phyloP scores from a whole-genome alignment of 2,797 vertebrate species.

The Bovichtus diacanthus region DNA sequence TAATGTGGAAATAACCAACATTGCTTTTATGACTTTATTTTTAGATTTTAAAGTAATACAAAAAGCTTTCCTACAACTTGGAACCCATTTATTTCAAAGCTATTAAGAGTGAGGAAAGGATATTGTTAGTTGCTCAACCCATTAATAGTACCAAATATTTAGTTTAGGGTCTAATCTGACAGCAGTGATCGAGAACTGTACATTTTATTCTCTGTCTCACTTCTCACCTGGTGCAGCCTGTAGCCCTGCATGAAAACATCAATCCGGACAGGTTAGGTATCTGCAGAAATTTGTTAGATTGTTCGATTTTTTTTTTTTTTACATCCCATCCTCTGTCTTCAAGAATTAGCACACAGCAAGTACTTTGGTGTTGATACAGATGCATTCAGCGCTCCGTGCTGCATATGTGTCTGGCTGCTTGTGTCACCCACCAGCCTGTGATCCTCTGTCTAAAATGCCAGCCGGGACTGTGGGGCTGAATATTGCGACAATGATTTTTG shows the following conservation, averaged over 20 bases:
- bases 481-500: constrained; percentile 71
- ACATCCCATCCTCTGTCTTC: constrained; percentile 20
- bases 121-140: not conserved
- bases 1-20: not conserved
- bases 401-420: constrained; percentile 36
- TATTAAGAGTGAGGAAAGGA: not conserved
- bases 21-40: not conserved
- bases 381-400: constrained; percentile 20
- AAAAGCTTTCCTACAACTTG: not conserved
- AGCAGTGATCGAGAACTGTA: not conserved
- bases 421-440: constrained; percentile 45
- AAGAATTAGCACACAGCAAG: constrained; percentile 16
- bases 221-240: constrained; percentile 5
- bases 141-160: not conserved
- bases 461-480: constrained; percentile 52
- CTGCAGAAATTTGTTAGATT: constrained; percentile 3
- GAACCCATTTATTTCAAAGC: not conserved
- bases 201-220: not conserved
- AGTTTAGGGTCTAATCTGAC: not conserved
- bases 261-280: not conserved
- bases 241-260: constrained; percentile 24
- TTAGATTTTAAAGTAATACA: not conserved
- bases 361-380: constrained; percentile 24
- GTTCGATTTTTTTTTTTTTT: no score
- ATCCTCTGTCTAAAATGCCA: constrained; percentile 59